Conservation (phyloP, 2,113 vertebrate genomes). For the Sprattus sprattus region DNA sequence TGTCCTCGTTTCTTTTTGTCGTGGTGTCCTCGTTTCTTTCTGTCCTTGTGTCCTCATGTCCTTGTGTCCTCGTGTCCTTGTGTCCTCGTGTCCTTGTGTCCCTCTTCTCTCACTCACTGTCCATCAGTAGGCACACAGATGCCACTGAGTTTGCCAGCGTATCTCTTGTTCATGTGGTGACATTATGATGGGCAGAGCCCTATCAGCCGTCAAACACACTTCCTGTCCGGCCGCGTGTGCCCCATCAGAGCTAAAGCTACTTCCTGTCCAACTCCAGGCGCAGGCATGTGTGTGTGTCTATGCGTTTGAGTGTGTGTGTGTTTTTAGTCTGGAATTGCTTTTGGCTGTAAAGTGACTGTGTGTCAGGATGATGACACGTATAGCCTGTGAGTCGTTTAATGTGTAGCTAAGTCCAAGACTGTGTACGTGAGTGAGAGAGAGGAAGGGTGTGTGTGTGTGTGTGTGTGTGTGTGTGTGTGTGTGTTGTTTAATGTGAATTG, state of each 20-base stretch:
- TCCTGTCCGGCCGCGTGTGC: constrained; percentile 49
- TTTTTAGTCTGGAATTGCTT: background rate
- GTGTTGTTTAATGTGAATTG: background rate
- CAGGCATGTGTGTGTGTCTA: background rate
- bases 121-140: too few relatives aligned
- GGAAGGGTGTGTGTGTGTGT: background rate
- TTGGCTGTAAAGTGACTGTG: too few relatives aligned
- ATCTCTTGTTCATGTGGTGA: too few relatives aligned
- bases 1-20: too few relatives aligned
- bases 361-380: background rate
- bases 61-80: too few relatives aligned
- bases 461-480: background rate
- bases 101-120: too few relatives aligned
- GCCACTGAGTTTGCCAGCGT: too few relatives aligned
- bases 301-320: background rate
- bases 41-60: too few relatives aligned
- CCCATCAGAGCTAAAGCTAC: constrained; percentile 10
- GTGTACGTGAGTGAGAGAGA: background rate
- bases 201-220: constrained; percentile 62
- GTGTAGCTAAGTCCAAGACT: background rate
- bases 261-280: constrained; percentile 46
- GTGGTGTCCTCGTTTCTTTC: too few relatives aligned
- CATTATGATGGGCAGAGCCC: background rate
- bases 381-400: background rate
- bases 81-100: too few relatives aligned